These are phyloP conservation scores for Acanthosepion esculentum DNA, from an alignment of 2,888 invertebrate genomes.

Conservation along the genomic window DNA sequence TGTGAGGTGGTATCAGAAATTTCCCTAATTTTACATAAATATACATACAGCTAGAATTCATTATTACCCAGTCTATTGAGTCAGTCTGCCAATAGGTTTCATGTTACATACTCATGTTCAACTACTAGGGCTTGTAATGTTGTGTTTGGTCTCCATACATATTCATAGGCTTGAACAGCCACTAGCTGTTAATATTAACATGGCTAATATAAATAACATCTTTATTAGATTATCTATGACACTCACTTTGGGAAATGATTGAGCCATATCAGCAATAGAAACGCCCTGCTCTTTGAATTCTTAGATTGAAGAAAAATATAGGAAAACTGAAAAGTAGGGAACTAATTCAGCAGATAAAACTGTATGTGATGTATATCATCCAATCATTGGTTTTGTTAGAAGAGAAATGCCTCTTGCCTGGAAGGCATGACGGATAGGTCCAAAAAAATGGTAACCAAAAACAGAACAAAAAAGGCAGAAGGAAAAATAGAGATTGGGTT, in stretches of 20 bases:
- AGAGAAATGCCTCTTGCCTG: background rate
- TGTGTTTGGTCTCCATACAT: background rate
- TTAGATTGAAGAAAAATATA: background rate
- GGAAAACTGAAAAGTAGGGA: background rate
- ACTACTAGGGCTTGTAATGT: too few species aligned
- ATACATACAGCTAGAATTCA: too few species aligned
- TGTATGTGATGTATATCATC: constrained; percentile 21
- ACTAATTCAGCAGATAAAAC: constrained; percentile 2
- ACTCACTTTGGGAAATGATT: background rate
- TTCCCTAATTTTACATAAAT: too few species aligned
- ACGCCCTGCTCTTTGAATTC: background rate
- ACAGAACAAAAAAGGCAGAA: background rate
- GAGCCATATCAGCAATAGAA: background rate
- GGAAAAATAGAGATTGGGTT: background rate
- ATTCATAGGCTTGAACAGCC: background rate
- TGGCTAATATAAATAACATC: background rate
- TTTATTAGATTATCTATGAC: background rate
- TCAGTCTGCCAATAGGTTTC: too few species aligned
- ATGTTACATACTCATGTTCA: too few species aligned
- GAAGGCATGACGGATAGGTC: background rate
- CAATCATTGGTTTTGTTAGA: constrained; percentile 33
- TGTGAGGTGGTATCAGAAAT: too few species aligned
- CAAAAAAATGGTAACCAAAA: background rate
- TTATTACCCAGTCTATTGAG: too few species aligned
- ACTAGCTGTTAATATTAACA: background rate